Base-by-base conservation (phyloP, 2,113 vertebrate species). In the Bambusicola thoracicus region DNA sequence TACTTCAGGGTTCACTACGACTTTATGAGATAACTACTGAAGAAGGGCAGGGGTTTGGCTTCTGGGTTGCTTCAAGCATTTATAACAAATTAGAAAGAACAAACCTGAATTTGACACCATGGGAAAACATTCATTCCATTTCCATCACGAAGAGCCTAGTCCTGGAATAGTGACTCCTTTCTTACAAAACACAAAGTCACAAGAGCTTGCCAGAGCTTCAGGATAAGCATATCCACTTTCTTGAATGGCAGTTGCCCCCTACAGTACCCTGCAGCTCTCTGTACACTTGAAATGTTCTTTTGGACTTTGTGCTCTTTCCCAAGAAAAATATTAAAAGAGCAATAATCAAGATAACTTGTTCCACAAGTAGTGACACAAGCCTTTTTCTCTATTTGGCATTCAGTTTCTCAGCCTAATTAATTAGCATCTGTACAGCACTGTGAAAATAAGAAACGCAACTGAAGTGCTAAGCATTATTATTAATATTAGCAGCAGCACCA, bases 361-460 rank as follows among this genome's bases (percentile, higher is more conserved):
- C 89, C 81, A 82, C 82, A 85, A 91, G 73, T 43, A 92, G 76
- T 2, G 8, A 62, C 78, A 90, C 48, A 89, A 81, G 21, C 51
- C 68, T 90, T 92, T 87, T 94, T 72, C 73, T 90, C 68, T 90
- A 15, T 83, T 93, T 91, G 76, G 82, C 80, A 94, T 95, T 92
- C 79, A 86, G 79, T 46, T 67, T 78, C 87, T 43, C 56, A 94
- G 51, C 30, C 82, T 68, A 94, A 96, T 95, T 96, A 94, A 96
- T 90, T 94, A 93, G 61, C 91, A 94, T 94, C 94, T 96, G 87
- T 89, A 87, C 89, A 83, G 87, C 91, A 72, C 76, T 92, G 87
- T 46, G 87, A 90, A 94, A 91, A 90, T 72, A 84, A 27, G 56
- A 94, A 90, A 94, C n/a, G 46, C 85, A 95, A 78, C 53, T 92